These are phyloP conservation scores for Arothron firmamentum DNA, from an alignment of 2,113 vertebrate species.

Conservation along the genomic window DNA sequence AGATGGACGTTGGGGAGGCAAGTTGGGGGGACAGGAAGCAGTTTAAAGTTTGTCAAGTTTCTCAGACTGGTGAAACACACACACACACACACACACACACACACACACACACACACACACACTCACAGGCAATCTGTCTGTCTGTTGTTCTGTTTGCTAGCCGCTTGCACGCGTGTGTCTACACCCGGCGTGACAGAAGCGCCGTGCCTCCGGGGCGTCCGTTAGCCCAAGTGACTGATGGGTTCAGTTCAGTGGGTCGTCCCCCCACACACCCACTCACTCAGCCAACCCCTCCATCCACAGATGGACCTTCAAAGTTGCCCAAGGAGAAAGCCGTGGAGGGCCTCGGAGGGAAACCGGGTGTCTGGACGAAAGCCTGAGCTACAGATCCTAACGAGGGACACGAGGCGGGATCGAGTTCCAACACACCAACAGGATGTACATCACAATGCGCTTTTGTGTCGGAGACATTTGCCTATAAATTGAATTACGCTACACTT, in stretches of 20 bases:
- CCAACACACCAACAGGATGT: too few relatives aligned
- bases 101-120: slow-evolving; percentile 19
- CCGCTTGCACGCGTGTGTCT: slow-evolving; percentile 15
- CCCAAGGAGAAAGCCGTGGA: slow-evolving; percentile 34
- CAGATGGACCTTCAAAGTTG: slow-evolving; percentile 57
- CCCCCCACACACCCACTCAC: too few relatives aligned
- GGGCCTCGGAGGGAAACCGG: slow-evolving; percentile 23
- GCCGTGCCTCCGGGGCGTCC: slow-evolving; percentile 40
- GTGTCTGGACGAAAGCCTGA: slow-evolving; percentile 46
- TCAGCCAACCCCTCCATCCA: background rate
- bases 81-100: slow-evolving; percentile 5
- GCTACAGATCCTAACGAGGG: slow-evolving; percentile 11
- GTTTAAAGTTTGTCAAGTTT: slow-evolving; percentile 68
- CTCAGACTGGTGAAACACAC: slow-evolving; percentile 23
- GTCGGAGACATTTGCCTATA: slow-evolving; percentile 1
- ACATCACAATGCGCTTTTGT: background rate
- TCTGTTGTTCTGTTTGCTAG: slow-evolving; percentile 33
- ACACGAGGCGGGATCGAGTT: slow-evolving; percentile 29
- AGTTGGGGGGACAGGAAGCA: slow-evolving; percentile 44
- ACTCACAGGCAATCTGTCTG: slow-evolving; percentile 18
- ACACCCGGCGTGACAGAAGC: slow-evolving; percentile 28
- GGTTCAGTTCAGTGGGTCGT: slow-evolving; percentile 31
- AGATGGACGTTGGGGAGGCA: slow-evolving; percentile 41
- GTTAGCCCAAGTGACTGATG: slow-evolving; percentile 54
- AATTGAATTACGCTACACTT: background rate